Base-by-base conservation (phyloP, 2,113 vertebrate genomes). In the Heloderma charlesbogerti region DNA sequence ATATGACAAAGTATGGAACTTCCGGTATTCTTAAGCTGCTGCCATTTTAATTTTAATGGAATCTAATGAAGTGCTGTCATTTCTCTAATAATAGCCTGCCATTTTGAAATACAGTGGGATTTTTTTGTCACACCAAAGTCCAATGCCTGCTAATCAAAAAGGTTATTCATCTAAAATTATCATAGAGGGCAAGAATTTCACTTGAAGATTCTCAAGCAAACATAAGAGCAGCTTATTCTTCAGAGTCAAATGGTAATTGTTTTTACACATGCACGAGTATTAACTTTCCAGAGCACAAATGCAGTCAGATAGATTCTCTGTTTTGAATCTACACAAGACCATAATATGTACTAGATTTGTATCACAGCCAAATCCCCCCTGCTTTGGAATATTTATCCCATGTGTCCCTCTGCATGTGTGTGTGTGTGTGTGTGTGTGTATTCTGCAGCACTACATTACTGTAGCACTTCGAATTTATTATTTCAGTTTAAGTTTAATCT, bases 41-140 rank as follows among this genome's bases (percentile, higher is more conserved):
- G 15, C 43, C 31, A n/a, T 51, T 72, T 54, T 72, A 86, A 86
- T 72, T 86, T 86, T 72, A 72, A 72, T 51, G 67, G 40, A n/a
- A 45, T 54, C 69, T 72, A 86, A 86, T 72, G 84, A 86, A 86
- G 34, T 54, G 45, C 31, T n/a, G 69, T 54, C 48, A 86, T 86
- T 20, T 86, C 84, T 72, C 8, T 86, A 74, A 86, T 54, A 45
- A 72, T n/a, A 1, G 34, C 34, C 29, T 72, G 67, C 84, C 67
- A 72, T 72, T 74, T 51, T 74, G 69, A 86, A 74, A 74, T 6
- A 34, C 45, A 25, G 8, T 54, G 63, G 48, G 3, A 8, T 51
- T 51, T 74, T 86, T 86, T 86, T 54, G 10, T 54, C 45, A 54
- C 3, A 34, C 6, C 67, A 86, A 22, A 71, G 20, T n/a, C 81